Conservation (phyloP, 2,113 vertebrate species). For the Passer domesticus region DNA sequence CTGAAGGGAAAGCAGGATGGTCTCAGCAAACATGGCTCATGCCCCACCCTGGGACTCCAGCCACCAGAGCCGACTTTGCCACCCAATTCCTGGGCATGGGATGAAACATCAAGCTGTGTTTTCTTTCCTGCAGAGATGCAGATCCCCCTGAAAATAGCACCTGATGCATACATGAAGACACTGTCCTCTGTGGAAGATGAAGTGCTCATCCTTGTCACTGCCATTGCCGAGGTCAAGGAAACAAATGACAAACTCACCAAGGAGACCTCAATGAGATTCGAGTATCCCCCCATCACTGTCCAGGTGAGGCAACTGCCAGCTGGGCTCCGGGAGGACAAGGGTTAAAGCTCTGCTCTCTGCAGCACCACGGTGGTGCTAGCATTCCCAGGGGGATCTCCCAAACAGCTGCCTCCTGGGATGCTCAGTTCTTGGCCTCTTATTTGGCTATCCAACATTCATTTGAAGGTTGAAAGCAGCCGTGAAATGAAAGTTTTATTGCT, state of each 20-base stretch:
- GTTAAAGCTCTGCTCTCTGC: not conserved
- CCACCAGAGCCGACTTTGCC: not conserved
- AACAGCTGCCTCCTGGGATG: not conserved
- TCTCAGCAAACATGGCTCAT: not conserved
- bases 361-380: not conserved
- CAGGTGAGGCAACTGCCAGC: constrained; percentile 53
- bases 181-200: constrained; percentile 37
- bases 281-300: constrained; percentile 59
- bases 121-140: constrained; percentile 12
- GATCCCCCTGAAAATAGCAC: constrained; percentile 43
- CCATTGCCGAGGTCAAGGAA: constrained; percentile 24
- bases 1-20: not conserved
- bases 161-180: not conserved
- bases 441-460: not conserved
- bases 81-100: accelerated
- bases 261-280: not conserved
- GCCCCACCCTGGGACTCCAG: not conserved
- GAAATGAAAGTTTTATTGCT: not conserved
- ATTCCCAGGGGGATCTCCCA: not conserved
- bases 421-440: not conserved
- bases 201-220: constrained; percentile 28
- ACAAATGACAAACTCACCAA: constrained; percentile 29
- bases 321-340: accelerated
- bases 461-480: not conserved
- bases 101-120: not conserved